Percentiles rank a stretch among this genome's conserved stretches.
Conservation (phyloP, 2,797 vertebrate genomes). For the Monodelphis domestica region DNA sequence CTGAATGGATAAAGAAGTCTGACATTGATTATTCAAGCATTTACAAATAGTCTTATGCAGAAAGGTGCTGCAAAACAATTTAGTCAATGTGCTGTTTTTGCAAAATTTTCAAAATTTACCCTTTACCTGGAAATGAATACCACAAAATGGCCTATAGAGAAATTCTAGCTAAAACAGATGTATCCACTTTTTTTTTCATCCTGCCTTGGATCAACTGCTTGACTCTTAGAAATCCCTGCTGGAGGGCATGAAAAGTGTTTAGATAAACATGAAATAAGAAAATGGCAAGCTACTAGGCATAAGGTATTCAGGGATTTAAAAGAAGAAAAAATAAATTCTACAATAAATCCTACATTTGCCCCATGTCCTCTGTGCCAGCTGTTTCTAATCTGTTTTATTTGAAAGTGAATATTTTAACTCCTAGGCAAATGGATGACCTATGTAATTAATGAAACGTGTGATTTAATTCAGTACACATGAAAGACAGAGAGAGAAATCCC, state of each 20-base stretch:
- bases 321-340: constrained; percentile 69
- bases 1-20: background rate
- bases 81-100: background rate
- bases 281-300: constrained; percentile 32
- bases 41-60: background rate
- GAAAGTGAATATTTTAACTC: constrained; percentile 75
- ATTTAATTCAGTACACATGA: constrained; percentile 72
- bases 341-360: constrained; percentile 60
- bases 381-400: constrained; percentile 71
- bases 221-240: constrained; percentile 45
- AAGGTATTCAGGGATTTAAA: constrained; percentile 44
- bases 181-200: background rate
- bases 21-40: background rate
- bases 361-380: constrained; percentile 13
- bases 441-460: constrained; percentile 74
- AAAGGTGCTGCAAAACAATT: background rate
- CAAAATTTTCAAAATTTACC: background rate
- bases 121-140: constrained; percentile 10
- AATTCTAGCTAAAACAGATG: background rate
- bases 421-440: constrained; percentile 70
- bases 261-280: constrained; percentile 66
- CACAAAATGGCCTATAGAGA: background rate
- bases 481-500: constrained; percentile 26
- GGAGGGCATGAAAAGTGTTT: constrained; percentile 48
- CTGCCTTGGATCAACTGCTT: background rate